Evolutionary conservation across 1,140 invertebrate genomes (phyloP).

Genomic region (Ceratina japonica): DNA sequence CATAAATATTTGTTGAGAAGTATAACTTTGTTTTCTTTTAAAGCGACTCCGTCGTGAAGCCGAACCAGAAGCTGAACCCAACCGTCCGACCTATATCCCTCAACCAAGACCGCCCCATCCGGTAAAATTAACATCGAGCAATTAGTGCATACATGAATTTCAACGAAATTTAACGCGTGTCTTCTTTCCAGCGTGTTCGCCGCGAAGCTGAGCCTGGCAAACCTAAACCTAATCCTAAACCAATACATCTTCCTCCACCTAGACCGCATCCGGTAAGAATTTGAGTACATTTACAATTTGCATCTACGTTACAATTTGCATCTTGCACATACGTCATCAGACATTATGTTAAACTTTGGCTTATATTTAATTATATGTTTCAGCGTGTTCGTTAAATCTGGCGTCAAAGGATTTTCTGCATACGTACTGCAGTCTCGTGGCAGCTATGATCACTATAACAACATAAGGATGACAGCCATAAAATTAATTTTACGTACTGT

Average conservation of each 20-base stretch:
- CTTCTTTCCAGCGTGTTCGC: background rate
- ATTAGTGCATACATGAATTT: background rate
- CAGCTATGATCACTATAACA: no score
- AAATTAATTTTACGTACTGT: no score
- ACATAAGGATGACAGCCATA: no score
- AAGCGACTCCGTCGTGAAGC: conserved; percentile 26
- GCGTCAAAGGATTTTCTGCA: no score
- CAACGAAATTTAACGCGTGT: background rate
- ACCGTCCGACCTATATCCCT: conserved; percentile 20
- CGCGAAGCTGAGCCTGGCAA: conserved; percentile 22
- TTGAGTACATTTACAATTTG: background rate
- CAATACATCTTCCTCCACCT: conserved; percentile 12
- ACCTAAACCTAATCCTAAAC: background rate
- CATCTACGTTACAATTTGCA: no score
- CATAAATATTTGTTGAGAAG: no score
- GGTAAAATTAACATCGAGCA: background rate
- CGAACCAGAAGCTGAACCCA: background rate
- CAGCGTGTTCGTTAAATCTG: background rate
- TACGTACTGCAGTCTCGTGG: no score
- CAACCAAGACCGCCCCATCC: conserved; percentile 35
- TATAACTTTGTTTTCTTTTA: background rate
- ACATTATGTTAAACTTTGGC: background rate
- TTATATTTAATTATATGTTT: background rate
- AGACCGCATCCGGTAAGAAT: conserved; percentile 30
- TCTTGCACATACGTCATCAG: no score